Percentiles rank a stretch among this genome's conserved stretches.
phyloP scores from a whole-genome alignment of 2,888 invertebrate genomes.

The Drosophila flavopinicola region DNA sequence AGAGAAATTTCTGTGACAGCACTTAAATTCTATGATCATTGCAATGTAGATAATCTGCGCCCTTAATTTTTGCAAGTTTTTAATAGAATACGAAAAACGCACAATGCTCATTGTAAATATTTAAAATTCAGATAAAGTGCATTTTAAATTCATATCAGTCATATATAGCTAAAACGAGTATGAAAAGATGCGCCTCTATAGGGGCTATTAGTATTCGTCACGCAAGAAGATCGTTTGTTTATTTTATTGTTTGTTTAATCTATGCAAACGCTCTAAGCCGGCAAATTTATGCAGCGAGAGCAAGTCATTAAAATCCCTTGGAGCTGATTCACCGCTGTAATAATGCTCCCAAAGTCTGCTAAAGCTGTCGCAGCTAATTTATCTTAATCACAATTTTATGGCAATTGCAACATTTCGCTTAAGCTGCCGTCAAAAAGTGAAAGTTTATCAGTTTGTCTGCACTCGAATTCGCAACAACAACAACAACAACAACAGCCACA shows the following conservation, averaged over 20 bases:
- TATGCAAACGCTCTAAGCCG: conserved; percentile 27
- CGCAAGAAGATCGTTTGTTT: conserved; percentile 18
- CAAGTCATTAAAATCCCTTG: conserved; percentile 1
- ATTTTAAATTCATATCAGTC: background rate
- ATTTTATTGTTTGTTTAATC: conserved; percentile 8
- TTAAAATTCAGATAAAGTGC: background rate
- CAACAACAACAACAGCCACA: conserved; percentile 19
- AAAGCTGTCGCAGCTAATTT: conserved; percentile 5
- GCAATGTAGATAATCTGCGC: no score
- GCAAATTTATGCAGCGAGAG: conserved; percentile 10
- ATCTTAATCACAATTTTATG: conserved; percentile 25
- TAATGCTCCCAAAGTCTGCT: conserved; percentile 5
- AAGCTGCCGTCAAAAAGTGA: conserved; percentile 56
- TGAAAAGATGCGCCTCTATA: conserved; percentile 3
- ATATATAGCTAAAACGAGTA: background rate
- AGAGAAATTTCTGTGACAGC: no score
- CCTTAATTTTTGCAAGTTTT: no score
- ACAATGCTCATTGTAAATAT: background rate
- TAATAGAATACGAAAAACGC: no score
- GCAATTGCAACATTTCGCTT: conserved; percentile 62
- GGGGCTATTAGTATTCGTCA: conserved; percentile 10
- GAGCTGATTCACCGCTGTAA: conserved; percentile 31
- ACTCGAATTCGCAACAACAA: conserved; percentile 66
- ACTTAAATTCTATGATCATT: no score
- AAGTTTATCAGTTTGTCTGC: conserved; percentile 60